Percentiles rank a stretch among this genome's conserved stretches.
These are phyloP conservation scores for Bellardia pandia DNA, from an alignment of 2,888 invertebrate genomes.

Conservation along the genomic window DNA sequence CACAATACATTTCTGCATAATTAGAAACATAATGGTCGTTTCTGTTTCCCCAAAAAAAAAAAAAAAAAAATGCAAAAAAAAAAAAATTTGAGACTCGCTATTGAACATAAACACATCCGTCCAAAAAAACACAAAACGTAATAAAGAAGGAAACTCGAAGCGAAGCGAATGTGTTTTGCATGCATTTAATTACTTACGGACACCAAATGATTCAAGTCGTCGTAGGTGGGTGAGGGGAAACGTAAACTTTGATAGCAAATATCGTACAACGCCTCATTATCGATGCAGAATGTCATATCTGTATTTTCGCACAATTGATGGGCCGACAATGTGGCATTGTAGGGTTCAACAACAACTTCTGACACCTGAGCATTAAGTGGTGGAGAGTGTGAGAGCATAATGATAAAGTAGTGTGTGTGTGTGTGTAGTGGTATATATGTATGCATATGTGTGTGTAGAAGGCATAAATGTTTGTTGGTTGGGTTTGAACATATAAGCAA, in stretches of 20 bases:
- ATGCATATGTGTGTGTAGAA: background rate
- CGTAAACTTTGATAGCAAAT: slow-evolving; percentile 94
- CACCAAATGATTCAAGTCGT: slow-evolving; percentile 94
- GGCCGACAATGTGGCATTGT: slow-evolving; percentile 93
- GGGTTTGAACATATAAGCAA: slow-evolving; percentile 56
- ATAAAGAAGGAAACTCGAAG: background rate
- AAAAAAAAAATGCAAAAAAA: background rate
- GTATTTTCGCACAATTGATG: slow-evolving; percentile 94
- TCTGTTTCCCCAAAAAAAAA: background rate
- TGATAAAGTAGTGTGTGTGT: slow-evolving; percentile 1
- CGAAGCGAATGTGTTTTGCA: slow-evolving; percentile 28
- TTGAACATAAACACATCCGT: slow-evolving; percentile 5
- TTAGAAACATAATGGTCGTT: slow-evolving; percentile 35
- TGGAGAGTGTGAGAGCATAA: background rate
- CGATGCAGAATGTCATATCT: slow-evolving; percentile 94
- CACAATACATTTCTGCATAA: slow-evolving; percentile 36
- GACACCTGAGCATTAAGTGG: slow-evolving; percentile 85
- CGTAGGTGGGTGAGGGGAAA: slow-evolving; percentile 92
- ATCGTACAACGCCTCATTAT: slow-evolving; percentile 95
- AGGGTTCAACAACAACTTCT: slow-evolving; percentile 94
- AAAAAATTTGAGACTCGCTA: background rate
- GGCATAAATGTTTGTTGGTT: background rate
- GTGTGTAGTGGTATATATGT: background rate
- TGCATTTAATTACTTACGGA: slow-evolving; percentile 85
- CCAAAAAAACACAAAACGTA: background rate